Evolutionary conservation across 2,888 invertebrate genomes (phyloP), one percentile per base, ranked within the genome.

Genomic region (Suillia variegata): DNA sequence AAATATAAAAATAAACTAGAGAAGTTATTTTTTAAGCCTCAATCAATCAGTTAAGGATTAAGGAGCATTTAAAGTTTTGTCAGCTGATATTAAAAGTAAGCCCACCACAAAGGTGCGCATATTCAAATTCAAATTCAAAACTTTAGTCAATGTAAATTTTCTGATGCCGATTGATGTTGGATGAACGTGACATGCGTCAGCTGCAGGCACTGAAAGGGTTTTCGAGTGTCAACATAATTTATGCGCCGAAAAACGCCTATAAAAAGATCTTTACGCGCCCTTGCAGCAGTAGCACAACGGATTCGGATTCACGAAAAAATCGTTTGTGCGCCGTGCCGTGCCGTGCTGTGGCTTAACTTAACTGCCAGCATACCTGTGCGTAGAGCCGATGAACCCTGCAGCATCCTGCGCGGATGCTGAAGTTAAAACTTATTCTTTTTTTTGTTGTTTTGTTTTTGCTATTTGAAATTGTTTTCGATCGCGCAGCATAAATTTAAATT

Each of bases 241-340:
- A 79, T 77, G 78, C 74, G 77, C 67, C 69, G 64, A 77, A 70
- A 68, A 70, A 75, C 78, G 79, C 76, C 74, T 76, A 63, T 63
- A 61, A 45, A 31, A 15, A 33, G 18, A 45, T 45, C 45, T 45
- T 6, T 3, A 20, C 15, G 54, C n/a, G 15, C 34, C 31, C 31
- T 15, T 31, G 17, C 31, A 15, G 51, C 51, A 51, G 24, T n/a
- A n/a, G n/a, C n/a, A n/a, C n/a, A n/a, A n/a, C n/a, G n/a, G n/a
- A n/a, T n/a, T n/a, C n/a, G n/a, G n/a, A n/a, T n/a, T n/a, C n/a
- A n/a, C n/a, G n/a, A n/a, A n/a, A n/a, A n/a, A n/a, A n/a, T n/a
- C n/a, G n/a, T n/a, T n/a, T n/a, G n/a, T 33, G 38, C 22, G 42
- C 31, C n/a, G 12, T 31, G 31, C 12, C 6, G 6, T 31, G 31